These are phyloP conservation scores for Todiramphus saurophagus DNA, from an alignment of 2,113 vertebrate genomes.

Conservation along the genomic window DNA sequence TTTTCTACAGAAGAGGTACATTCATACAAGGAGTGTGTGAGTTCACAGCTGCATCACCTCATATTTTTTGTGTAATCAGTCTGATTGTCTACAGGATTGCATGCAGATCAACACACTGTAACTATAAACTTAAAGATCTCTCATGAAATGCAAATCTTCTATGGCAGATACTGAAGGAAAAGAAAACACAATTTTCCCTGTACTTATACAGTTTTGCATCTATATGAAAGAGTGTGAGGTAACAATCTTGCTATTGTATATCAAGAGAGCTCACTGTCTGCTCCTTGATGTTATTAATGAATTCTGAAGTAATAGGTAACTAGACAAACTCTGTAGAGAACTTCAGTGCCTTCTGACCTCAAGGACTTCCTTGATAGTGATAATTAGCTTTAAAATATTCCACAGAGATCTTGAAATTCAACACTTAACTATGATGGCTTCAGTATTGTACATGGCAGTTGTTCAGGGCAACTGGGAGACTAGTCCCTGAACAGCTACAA, in stretches of 20 bases:
- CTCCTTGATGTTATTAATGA: slow-evolving; percentile 34
- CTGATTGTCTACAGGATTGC: background rate
- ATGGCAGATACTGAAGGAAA: background rate
- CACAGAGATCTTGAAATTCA: slow-evolving; percentile 28
- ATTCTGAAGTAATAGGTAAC: slow-evolving; percentile 55
- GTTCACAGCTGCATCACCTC: background rate
- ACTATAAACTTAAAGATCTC: background rate
- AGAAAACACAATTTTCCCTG: background rate
- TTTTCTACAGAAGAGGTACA: background rate
- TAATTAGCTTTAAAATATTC: slow-evolving; percentile 72
- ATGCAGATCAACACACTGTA: background rate
- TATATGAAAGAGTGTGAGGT: background rate
- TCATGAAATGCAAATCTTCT: background rate
- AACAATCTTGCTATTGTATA: background rate
- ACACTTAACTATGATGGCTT: slow-evolving; percentile 21
- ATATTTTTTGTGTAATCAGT: background rate
- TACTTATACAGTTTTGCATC: background rate
- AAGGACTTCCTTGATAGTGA: slow-evolving; percentile 46
- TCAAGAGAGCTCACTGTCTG: background rate
- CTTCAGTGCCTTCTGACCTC: slow-evolving; percentile 43
- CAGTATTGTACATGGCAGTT: slow-evolving; percentile 34
- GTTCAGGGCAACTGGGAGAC: slow-evolving; percentile 38
- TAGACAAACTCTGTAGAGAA: slow-evolving; percentile 36
- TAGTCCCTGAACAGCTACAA: slow-evolving; percentile 29
- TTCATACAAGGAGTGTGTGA: background rate